These are phyloP conservation scores for Glaucidium brasilianum DNA, from an alignment of 2,113 vertebrate species.

Conservation along the genomic window DNA sequence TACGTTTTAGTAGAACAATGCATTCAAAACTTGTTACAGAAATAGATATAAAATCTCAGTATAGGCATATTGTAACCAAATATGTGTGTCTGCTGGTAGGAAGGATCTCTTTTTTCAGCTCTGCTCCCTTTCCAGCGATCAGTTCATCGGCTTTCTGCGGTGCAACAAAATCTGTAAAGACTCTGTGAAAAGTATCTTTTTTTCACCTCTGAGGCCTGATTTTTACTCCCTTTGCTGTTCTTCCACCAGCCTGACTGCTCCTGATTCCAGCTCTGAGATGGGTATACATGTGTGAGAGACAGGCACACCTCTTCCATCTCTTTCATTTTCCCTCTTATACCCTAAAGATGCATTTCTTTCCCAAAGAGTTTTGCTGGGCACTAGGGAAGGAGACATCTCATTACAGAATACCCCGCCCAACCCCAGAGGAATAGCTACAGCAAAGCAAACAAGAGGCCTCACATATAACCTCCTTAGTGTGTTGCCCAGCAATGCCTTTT, in stretches of 20 bases:
- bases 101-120: not conserved
- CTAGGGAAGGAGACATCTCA: not conserved
- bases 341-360: not conserved
- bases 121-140: not conserved
- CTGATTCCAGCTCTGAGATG: not conserved
- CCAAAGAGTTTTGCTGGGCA: not conserved
- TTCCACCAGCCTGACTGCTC: not conserved
- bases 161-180: not conserved
- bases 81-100: not conserved
- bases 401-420: not conserved
- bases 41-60: not conserved
- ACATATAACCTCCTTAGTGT: not conserved
- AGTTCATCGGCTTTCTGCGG: not conserved
- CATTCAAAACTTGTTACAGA: not conserved
- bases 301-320: not conserved
- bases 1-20: not conserved
- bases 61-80: not conserved
- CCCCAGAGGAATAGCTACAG: not conserved
- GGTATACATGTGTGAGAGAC: accelerated
- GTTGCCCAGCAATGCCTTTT: not conserved
- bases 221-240: not conserved
- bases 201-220: not conserved
- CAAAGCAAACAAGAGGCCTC: not conserved
- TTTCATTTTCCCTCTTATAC: not conserved
- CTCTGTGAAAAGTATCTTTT: not conserved